Evolutionary conservation across 2,113 vertebrate species (phyloP).

Genomic region (Panthera tigris): DNA sequence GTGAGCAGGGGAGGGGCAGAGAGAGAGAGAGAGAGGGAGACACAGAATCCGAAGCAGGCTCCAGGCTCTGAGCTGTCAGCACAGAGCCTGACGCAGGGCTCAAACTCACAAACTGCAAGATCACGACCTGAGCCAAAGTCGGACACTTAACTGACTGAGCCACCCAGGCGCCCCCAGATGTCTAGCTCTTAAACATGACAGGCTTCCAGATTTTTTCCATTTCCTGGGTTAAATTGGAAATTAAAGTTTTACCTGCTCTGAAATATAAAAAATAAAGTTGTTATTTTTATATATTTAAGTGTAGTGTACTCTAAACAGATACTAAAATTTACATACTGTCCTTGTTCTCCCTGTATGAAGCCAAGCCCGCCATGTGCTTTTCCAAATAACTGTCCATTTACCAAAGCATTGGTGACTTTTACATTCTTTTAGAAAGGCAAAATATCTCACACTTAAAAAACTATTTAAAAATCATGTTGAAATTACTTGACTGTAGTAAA

Average conservation of each 20-base stretch:
- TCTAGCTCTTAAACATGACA: not conserved
- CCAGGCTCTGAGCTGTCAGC: too few species aligned
- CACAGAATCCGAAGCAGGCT: too few species aligned
- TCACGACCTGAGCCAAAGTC: too few species aligned
- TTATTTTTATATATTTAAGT: not conserved
- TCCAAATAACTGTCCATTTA: not conserved
- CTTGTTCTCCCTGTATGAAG: not conserved
- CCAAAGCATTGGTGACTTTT: not conserved
- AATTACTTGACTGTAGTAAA: not conserved
- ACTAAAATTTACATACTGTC: not conserved
- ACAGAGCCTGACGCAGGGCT: too few species aligned
- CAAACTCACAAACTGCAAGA: too few species aligned
- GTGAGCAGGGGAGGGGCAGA: too few species aligned
- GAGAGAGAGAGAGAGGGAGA: too few species aligned
- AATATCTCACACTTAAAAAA: slow-evolving; percentile 38
- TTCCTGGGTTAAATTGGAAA: slow-evolving; percentile 38
- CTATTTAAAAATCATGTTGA: not conserved
- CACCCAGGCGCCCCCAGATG: not conserved
- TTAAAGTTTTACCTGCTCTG: not conserved
- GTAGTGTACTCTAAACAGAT: slow-evolving; percentile 3
- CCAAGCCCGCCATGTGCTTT: not conserved
- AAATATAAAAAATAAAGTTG: not conserved
- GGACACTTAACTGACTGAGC: too few species aligned
- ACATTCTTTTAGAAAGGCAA: not conserved
- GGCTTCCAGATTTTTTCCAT: not conserved